These are phyloP conservation scores for Azorinus chamasolen DNA, from an alignment of 2,888 invertebrate species.

Conservation along the genomic window DNA sequence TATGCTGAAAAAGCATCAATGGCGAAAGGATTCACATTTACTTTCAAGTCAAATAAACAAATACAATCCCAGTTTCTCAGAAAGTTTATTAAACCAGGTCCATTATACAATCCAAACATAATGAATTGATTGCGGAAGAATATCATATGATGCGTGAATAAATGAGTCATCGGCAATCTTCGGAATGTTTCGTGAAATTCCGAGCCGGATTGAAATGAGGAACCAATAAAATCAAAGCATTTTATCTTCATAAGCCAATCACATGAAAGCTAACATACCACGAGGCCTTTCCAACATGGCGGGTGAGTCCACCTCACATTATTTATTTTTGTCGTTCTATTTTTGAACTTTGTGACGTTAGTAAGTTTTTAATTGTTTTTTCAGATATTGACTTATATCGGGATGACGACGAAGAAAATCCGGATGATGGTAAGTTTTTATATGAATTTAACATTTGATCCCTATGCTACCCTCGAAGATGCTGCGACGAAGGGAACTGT, in stretches of 20 bases:
- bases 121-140: conserved; percentile 35
- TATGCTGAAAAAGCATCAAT: no score
- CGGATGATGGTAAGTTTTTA: conserved; percentile 81
- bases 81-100: no score
- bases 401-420: conserved; percentile 80
- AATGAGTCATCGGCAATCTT: conserved; percentile 76
- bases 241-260: conserved; percentile 74
- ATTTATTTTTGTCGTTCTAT: conserved; percentile 78
- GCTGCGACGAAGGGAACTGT: conserved; percentile 66
- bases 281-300: conserved; percentile 85
- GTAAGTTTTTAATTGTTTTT: conserved; percentile 74
- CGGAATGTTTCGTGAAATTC: conserved; percentile 74
- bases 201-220: conserved; percentile 72
- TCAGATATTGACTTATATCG: conserved; percentile 84
- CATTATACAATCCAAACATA: conserved; percentile 11
- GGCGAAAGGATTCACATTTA: no score
- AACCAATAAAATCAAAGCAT: conserved; percentile 76
- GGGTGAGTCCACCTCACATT: conserved; percentile 85
- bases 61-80: no score
- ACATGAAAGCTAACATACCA: conserved; percentile 71
- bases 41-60: no score
- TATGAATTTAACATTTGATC: conserved; percentile 30
- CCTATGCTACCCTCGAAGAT: conserved; percentile 73
- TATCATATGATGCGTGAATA: conserved; percentile 48
- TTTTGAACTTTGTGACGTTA: conserved; percentile 74